phyloP scores from a whole-genome alignment of 2,113 vertebrate genomes.

The Phalacrocorax carbo region DNA sequence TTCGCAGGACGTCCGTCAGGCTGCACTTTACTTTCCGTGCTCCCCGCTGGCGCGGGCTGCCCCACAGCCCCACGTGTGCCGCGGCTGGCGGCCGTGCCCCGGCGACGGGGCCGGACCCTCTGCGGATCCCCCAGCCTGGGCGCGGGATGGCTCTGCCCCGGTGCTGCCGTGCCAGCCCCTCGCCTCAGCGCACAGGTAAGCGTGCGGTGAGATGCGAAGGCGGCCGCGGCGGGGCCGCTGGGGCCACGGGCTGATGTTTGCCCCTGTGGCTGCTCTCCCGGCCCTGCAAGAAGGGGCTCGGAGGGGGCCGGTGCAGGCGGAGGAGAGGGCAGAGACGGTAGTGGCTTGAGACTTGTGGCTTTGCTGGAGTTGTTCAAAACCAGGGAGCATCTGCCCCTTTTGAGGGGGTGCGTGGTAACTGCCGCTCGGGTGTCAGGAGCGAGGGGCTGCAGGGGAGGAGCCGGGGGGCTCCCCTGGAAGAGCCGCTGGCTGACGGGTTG shows the following conservation, averaged over 20 bases:
- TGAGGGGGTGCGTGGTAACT: not conserved
- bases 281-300: not conserved
- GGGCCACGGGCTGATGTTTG: too few species aligned
- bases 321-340: fast-evolving
- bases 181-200: fast-evolving
- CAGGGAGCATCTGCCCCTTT: too few species aligned
- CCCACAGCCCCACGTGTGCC: fast-evolving
- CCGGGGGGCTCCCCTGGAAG: not conserved
- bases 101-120: fast-evolving
- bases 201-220: fast-evolving
- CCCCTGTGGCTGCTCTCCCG: fast-evolving
- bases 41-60: fast-evolving
- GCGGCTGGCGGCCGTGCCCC: not conserved
- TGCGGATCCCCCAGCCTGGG: too few species aligned
- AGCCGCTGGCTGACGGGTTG: too few species aligned
- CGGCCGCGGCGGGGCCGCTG: fast-evolving
- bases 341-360: not conserved
- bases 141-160: not conserved
- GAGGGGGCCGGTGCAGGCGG: too few species aligned
- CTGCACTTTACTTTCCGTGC: not conserved
- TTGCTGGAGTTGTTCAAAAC: not conserved
- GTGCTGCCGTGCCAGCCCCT: not conserved
- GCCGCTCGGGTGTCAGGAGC: fast-evolving
- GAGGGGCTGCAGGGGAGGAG: too few species aligned
- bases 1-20: not conserved